phyloP scores from a whole-genome alignment of 2,797 vertebrate genomes.

The Liasis olivaceus region DNA sequence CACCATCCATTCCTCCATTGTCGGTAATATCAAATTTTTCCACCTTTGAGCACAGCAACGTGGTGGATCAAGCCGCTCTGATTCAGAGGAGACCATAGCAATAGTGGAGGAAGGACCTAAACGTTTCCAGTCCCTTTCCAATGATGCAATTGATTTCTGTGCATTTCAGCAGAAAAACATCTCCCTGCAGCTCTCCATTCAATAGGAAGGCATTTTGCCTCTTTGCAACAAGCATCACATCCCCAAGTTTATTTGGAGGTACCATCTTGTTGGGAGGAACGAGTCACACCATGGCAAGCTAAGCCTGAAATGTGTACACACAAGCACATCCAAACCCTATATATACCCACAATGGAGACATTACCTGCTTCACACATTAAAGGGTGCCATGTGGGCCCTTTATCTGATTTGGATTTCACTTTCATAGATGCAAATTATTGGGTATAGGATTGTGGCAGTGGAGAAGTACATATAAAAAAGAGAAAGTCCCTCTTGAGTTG shows the following conservation, averaged over 20 bases:
- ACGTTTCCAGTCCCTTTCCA: neutral
- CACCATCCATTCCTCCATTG: too few relatives aligned
- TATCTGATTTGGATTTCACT: conserved; percentile 14
- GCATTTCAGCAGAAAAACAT: neutral
- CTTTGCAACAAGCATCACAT: neutral
- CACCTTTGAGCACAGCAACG: too few relatives aligned
- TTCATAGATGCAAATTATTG: neutral
- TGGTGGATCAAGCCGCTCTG: too few relatives aligned
- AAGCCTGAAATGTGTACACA: neutral
- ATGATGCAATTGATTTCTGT: neutral
- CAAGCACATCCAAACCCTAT: neutral
- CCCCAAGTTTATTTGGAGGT: neutral
- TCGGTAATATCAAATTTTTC: too few relatives aligned
- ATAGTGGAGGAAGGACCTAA: neutral
- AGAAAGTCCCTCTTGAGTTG: too few relatives aligned
- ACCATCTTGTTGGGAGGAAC: too few relatives aligned
- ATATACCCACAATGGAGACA: neutral
- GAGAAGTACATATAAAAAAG: neutral
- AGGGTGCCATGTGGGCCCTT: neutral
- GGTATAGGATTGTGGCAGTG: conserved; percentile 15
- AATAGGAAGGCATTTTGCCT: neutral
- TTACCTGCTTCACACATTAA: conserved; percentile 1
- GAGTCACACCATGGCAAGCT: too few relatives aligned
- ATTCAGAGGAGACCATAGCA: too few relatives aligned
- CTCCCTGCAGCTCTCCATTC: neutral